Evolutionary conservation across 2,888 invertebrate species (phyloP), one percentile per base, ranked within the genome.

Genomic region (Cephus rjabovi): DNA sequence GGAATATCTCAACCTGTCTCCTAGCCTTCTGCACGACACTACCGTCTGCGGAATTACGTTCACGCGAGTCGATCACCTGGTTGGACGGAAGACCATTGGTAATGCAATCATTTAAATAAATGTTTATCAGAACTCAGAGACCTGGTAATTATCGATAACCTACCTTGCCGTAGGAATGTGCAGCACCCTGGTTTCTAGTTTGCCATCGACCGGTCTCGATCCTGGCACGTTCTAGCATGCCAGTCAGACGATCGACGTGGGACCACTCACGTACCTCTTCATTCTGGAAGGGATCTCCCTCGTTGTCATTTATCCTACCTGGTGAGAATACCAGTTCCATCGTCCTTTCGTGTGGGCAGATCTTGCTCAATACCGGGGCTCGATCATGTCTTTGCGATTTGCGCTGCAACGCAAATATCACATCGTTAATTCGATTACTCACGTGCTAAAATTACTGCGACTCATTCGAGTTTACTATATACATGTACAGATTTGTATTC

Each of bases 261-360:
- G 93, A 93, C 93, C 93, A 93, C 86, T 93, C 93, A 86, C 92
- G 92, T 82, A 93, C 93, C 87, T 93, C 93, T 86, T 92, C 93
- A 82, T 93, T 93, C 85, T 93, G 92, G 85, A 92, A 93, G 31
- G 93, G 93, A 80, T 88, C 89, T 81, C 89, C 91, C 30, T 79
- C 80, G 33, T 83, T 83, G 73, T 86, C 86, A 31, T 85, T 85
- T 74, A 83, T 80, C 77, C 83, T 84, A 75, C 85, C 87, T 37
- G 88, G 84, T 31, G 89, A 87, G 77, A 88, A 75, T 76, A 89
- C 88, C 70, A 89, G 77, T 82, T 89, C 89, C 89, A 89, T 89
- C 73, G 76, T 85, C 76, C n/a, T 12, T 34, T 33, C 35, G 74
- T 33, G 71, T 71, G 71, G 34, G 71, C 33, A 71, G 71, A 31